A percentile compares a stretch with the other conserved stretches of the same genome.
These are phyloP conservation scores for Bambusicola thoracicus DNA, from an alignment of 2,113 vertebrate species.

Conservation along the genomic window DNA sequence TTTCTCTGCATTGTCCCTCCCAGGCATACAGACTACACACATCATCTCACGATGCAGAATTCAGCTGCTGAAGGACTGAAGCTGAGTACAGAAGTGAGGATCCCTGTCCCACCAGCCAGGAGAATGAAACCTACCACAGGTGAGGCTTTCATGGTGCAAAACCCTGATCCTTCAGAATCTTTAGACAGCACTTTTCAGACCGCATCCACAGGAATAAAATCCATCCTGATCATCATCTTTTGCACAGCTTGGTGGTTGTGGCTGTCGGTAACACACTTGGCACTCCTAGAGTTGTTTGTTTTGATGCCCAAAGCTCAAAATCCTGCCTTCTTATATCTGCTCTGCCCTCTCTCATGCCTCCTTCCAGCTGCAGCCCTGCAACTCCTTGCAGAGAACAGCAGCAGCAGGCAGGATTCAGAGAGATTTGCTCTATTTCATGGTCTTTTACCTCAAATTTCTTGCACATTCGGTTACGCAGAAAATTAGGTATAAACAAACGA, in stretches of 20 bases:
- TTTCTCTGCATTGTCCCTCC: neutral
- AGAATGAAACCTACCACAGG: neutral
- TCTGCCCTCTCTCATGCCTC: neutral
- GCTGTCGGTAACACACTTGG: neutral
- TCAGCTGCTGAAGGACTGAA: rapidly evolving
- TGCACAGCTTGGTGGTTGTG: rapidly evolving
- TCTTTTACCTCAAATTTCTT: neutral
- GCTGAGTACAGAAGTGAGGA: neutral
- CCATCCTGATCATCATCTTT: neutral
- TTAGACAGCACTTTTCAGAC: neutral
- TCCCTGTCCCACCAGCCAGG: neutral
- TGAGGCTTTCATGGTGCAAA: neutral
- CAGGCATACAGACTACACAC: neutral
- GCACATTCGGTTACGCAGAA: neutral
- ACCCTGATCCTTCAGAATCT: neutral
- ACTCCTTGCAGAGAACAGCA: neutral
- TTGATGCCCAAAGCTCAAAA: no score
- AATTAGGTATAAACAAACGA: neutral
- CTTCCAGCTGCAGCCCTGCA: neutral
- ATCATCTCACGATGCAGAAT: neutral
- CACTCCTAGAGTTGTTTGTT: neutral
- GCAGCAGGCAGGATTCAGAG: neutral
- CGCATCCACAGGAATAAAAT: neutral
- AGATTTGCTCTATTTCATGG: neutral
- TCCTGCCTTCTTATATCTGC: neutral